Evolutionary conservation across 2,113 vertebrate species (phyloP), one percentile per base, ranked within the genome.

Genomic region (Nansenia antarctica): DNA sequence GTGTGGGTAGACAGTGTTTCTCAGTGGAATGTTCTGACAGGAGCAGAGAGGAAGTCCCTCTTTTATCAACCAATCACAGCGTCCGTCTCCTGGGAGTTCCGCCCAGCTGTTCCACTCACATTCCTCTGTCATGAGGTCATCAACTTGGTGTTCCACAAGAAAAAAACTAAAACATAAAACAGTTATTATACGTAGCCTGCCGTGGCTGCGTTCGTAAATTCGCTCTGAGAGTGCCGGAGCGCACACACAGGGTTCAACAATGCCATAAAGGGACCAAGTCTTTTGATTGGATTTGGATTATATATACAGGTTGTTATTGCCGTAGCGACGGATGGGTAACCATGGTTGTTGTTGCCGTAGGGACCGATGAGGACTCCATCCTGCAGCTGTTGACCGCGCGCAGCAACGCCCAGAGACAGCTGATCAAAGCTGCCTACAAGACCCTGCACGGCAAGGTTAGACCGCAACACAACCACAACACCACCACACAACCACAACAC

Each of bases 291-390:
- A 1, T 31, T 14, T 39, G 37, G 4, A 39, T 39, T 3, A 12
- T 1, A 15, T 3, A 12, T 12, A 39, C 2, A 39, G 2, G 3
- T 8, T 11, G 35, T 69, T 72, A 77, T 65, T 83, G 42, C 80
- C 24, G 0, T 83, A 99, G 98, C 97, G n/a, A 98, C 98, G 0
- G 93, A 98, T 73, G 42, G 45, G 70, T 84, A 65, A 84, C 69
- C 18, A 3, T 78, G 66, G 70, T 52, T 34, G 9, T 73, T 72
- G 78, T 65, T 83, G 42, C 80, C 24, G 0, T 83, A 99, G 98
- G 98, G n/a, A 98, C 98, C 0, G 93, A 98, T 73, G 98, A 98
- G 86, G 95, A 92, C 2, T 70, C 92, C n/a, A 91, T 99, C 81
- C 59, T 98, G 90, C 87, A 92, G 47, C 82, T 98, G 81, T 15